Evolutionary conservation across 2,113 vertebrate species (phyloP).

Genomic region (Zosterops pallidus): DNA sequence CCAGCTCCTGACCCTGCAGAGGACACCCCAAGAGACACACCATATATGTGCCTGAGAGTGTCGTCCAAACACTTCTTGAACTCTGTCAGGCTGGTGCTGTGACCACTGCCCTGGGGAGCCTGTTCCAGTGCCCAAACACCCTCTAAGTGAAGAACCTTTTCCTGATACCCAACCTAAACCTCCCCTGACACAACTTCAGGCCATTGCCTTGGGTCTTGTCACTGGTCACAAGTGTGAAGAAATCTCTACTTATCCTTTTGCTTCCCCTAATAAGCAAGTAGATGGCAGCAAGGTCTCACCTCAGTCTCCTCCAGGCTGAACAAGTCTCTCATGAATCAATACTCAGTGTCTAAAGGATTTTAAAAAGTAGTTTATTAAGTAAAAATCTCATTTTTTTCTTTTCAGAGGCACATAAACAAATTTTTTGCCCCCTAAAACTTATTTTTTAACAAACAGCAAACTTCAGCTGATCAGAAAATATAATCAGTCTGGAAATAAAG

Average conservation of each 20-base stretch:
- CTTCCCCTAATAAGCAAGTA: not conserved
- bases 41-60: rapidly evolving
- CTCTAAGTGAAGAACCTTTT: not conserved
- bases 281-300: too few relatives aligned
- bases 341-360: not conserved
- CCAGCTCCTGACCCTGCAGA: not conserved
- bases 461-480: not conserved
- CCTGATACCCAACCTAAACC: rapidly evolving
- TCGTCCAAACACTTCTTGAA: rapidly evolving
- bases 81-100: not conserved
- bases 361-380: not conserved
- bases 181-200: not conserved
- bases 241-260: not conserved
- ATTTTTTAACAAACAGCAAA: not conserved
- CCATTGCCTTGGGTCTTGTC: too few relatives aligned
- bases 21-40: too few relatives aligned
- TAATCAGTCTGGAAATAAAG: not conserved
- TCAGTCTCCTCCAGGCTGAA: not conserved
- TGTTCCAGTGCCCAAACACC: rapidly evolving
- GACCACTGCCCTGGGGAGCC: too few relatives aligned
- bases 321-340: not conserved
- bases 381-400: not conserved
- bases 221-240: not conserved
- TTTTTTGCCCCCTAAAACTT: not conserved
- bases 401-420: not conserved